These are phyloP conservation scores for Diorhabda sublineata DNA, from an alignment of 1,140 invertebrate genomes.

Conservation along the genomic window DNA sequence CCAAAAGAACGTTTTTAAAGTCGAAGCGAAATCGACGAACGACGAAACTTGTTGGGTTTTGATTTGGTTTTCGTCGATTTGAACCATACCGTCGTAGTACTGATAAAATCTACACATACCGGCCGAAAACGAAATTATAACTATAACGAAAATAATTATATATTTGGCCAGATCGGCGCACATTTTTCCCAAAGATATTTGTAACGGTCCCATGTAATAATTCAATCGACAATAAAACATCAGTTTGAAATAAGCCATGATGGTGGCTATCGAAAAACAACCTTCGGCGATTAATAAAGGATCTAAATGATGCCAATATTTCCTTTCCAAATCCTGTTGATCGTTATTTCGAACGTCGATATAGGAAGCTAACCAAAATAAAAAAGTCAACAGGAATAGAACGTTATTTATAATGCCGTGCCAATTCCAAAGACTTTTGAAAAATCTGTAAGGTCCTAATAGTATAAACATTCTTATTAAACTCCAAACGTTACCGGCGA, in stretches of 20 bases:
- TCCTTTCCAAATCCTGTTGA: constrained; percentile 53
- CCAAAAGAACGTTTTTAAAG: constrained; percentile 71
- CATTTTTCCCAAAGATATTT: constrained; percentile 61
- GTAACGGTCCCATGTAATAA: constrained; percentile 57
- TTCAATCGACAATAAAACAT: constrained; percentile 56
- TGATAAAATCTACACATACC: constrained; percentile 53
- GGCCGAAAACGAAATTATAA: constrained; percentile 53
- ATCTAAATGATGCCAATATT: constrained; percentile 67
- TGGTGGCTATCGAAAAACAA: constrained; percentile 66
- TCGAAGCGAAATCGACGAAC: constrained; percentile 55
- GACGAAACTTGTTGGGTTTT: constrained; percentile 51
- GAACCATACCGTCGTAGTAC: constrained; percentile 59
- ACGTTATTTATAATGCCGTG: constrained; percentile 48
- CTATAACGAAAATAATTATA: constrained; percentile 52
- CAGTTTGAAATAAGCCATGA: constrained; percentile 62
- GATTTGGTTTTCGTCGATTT: constrained; percentile 50
- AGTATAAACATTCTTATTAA: constrained; percentile 51
- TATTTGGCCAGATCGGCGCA: constrained; percentile 56
- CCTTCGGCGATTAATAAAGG: constrained; percentile 69
- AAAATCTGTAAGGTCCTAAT: constrained; percentile 51
- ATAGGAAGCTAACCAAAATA: constrained; percentile 52
- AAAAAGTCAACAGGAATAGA: constrained; percentile 50
- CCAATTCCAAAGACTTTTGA: constrained; percentile 53
- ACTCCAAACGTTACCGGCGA: constrained; percentile 48
- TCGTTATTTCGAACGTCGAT: constrained; percentile 47